A percentile compares a stretch with the other conserved stretches of the same genome.
These are phyloP conservation scores for Sitophilus oryzae DNA, from an alignment of 1,140 invertebrate genomes.

Conservation along the genomic window DNA sequence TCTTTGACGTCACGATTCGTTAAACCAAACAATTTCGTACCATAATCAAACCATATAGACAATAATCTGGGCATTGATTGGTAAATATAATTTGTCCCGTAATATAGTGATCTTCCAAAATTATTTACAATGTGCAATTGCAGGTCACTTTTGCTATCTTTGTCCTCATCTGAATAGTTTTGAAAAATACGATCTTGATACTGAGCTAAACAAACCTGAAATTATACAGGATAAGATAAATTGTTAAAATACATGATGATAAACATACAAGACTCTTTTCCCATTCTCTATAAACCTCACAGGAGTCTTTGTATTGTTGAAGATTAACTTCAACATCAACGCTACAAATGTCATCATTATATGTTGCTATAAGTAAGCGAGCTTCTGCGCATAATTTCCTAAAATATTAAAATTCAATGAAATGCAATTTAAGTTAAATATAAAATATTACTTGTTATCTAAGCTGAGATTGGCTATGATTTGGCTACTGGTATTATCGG, in stretches of 20 bases:
- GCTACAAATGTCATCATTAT: constrained; percentile 82
- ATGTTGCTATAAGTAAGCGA: constrained; percentile 77
- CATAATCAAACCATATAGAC: constrained; percentile 70
- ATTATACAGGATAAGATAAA: constrained; percentile 1
- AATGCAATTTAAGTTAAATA: background rate
- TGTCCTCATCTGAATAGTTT: constrained; percentile 39
- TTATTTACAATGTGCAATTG: constrained; percentile 56
- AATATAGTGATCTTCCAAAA: constrained; percentile 74
- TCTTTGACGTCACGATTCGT: constrained; percentile 41
- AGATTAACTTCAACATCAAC: constrained; percentile 76
- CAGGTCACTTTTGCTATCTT: constrained; percentile 48
- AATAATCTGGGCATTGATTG: constrained; percentile 91
- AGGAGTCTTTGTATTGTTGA: constrained; percentile 74
- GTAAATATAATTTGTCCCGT: constrained; percentile 84
- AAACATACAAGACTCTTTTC: constrained; percentile 79
- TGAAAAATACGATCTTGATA: constrained; percentile 52
- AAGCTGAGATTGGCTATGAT: constrained; percentile 6
- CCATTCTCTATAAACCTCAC: constrained; percentile 66
- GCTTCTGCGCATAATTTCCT: constrained; percentile 65
- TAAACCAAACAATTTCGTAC: constrained; percentile 37
- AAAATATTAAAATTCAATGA: constrained; percentile 20
- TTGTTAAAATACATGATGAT: background rate
- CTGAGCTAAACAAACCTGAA: constrained; percentile 49
- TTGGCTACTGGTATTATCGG: constrained; percentile 39
- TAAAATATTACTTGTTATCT: constrained; percentile 17